Evolutionary conservation across 2,113 vertebrate genomes (phyloP).

Genomic region (Dipodomys ordii): DNA sequence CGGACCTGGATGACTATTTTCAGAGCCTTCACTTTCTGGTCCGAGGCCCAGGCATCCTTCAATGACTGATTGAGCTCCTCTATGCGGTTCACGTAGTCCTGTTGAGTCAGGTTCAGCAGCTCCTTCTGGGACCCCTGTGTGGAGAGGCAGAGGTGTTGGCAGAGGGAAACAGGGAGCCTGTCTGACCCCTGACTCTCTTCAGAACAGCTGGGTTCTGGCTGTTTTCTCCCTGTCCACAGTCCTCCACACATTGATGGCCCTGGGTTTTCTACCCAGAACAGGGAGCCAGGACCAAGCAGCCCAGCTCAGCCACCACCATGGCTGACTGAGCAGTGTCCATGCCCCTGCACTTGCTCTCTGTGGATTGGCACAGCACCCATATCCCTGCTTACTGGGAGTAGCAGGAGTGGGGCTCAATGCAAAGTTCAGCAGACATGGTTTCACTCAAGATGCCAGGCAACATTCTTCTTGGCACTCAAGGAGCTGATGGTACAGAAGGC

Average conservation of each 20-base stretch:
- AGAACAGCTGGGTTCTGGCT: background rate
- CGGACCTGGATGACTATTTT: slow-evolving; percentile 99
- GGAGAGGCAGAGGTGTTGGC: background rate
- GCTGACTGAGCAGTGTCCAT: background rate
- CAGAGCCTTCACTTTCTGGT: slow-evolving; percentile 99
- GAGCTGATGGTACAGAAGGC: background rate
- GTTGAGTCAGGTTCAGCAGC: slow-evolving; percentile 97
- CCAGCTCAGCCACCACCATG: background rate
- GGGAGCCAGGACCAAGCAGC: background rate
- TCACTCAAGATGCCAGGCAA: background rate
- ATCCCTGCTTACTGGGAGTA: too few species aligned
- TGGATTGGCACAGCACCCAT: too few species aligned
- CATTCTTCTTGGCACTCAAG: background rate
- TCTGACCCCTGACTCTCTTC: too few species aligned
- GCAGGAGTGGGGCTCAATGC: background rate
- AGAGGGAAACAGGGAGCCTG: background rate
- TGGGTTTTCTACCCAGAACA: background rate
- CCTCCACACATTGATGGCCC: background rate
- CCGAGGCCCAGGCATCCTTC: slow-evolving; percentile 97
- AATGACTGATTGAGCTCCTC: slow-evolving; percentile 98
- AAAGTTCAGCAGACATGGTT: background rate
- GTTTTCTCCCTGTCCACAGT: background rate
- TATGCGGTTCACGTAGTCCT: slow-evolving; percentile 97
- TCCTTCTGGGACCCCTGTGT: slow-evolving; percentile 96
- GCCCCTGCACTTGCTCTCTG: too few species aligned